Evolutionary conservation across 2,113 vertebrate genomes (phyloP), one percentile per base, ranked within the genome.

Genomic region (Paramisgurnus dabryanus): DNA sequence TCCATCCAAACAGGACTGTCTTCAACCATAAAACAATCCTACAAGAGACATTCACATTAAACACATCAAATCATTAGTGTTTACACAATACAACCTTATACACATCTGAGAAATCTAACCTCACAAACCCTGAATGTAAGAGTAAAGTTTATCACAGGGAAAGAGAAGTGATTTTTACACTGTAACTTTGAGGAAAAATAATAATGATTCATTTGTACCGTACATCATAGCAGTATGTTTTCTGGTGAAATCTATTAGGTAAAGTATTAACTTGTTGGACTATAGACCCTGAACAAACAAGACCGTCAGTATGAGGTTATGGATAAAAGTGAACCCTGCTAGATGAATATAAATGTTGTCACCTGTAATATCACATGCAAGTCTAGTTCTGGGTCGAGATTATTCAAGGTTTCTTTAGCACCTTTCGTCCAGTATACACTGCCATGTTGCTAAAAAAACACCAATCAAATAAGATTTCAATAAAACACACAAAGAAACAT

Each of bases 1-100:
- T 99, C 98, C 98, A 99, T 99, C 98, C 98, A 99, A 11, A 98
- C 88, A 0, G 98, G 98, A 73, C 91, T 91, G 87, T 95, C 78
- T 0, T 45, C 12, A 75, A 99, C 68, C 0, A 96, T 93, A 87
- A 99, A 99, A 69, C 93, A 92, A 49, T 50, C 85, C 98, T 99
- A 90, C 0, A 63, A 0, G 9, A 79, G 6, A 75, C 40, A 71
- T 2, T 45, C 45, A 50, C n/a, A 57, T 17, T 45, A 39, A 53
- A 55, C 27, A 34, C 27, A 34, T 34, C 3, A 34, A 34, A 34
- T 34, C 27, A 34, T 2, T 34, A 34, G 3, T 34, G 27, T 34
- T 34, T 34, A 34, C 27, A 34, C 27, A 34, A 34, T 34, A 34
- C 27, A 34, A 34, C 27, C 27, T 2, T 34, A 34, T 34, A 34